Percentiles rank a stretch among this genome's conserved stretches.
These are phyloP conservation scores for Hirtodrosophila cameraria DNA, from an alignment of 2,888 invertebrate genomes.

Conservation along the genomic window DNA sequence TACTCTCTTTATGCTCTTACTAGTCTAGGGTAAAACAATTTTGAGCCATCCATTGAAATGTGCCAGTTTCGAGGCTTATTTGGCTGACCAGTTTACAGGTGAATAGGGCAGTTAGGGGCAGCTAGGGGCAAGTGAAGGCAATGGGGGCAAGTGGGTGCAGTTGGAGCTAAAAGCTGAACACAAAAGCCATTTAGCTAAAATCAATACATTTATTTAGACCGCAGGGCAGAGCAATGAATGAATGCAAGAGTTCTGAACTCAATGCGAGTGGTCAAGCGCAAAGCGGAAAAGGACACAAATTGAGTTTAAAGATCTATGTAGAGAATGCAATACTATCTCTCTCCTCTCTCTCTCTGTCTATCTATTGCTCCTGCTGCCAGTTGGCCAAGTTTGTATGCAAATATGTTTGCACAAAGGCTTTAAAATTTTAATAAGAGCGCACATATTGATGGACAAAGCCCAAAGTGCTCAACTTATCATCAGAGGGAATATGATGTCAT, in stretches of 20 bases:
- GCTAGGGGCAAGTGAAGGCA: too few species aligned
- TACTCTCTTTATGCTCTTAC: not conserved
- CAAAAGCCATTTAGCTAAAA: conserved; percentile 74
- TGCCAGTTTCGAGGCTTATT: conserved; percentile 48
- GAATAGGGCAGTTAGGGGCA: too few species aligned
- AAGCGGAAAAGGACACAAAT: conserved; percentile 17
- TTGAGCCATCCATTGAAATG: conserved; percentile 42
- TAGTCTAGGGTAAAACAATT: conserved; percentile 24
- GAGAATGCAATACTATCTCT: not conserved
- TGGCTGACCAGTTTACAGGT: conserved; percentile 11
- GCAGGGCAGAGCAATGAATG: conserved; percentile 50
- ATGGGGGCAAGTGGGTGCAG: too few species aligned
- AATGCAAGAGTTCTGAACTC: conserved; percentile 8
- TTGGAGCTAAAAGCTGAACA: too few species aligned
- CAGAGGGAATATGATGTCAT: not conserved
- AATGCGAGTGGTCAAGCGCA: conserved; percentile 9
- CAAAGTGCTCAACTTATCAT: conserved; percentile 37
- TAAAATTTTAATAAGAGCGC: conserved; percentile 54
- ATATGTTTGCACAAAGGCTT: conserved; percentile 62
- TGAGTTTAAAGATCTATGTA: conserved; percentile 23
- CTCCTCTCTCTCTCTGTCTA: not conserved
- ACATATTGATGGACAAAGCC: conserved; percentile 59
- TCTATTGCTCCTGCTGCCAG: not conserved
- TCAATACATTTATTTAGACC: conserved; percentile 74
- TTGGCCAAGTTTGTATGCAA: conserved; percentile 33